A percentile compares a stretch with the other conserved stretches of the same genome.
Evolutionary conservation across 2,113 vertebrate species (phyloP).

Genomic region (Pluvialis apricaria): DNA sequence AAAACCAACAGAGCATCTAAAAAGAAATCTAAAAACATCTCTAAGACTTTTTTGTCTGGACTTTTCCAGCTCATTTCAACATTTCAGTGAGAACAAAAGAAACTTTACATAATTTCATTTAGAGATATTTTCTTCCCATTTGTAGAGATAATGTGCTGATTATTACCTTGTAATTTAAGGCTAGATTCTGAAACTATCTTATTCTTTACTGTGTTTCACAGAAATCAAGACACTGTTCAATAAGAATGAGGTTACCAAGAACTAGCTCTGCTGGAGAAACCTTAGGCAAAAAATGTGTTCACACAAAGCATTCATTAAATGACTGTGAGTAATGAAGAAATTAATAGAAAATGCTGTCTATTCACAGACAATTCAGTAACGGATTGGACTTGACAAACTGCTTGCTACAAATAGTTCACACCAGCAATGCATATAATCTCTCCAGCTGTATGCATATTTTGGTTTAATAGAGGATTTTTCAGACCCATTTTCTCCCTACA

Average conservation of each 20-base stretch:
- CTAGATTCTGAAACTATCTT: background rate
- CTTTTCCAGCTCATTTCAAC: background rate
- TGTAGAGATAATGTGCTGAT: background rate
- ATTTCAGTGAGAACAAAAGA: background rate
- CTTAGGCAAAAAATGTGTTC: background rate
- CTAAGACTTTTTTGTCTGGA: background rate
- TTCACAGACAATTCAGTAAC: background rate
- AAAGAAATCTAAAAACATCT: background rate
- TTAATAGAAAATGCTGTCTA: slow-evolving; percentile 7
- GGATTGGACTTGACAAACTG: background rate
- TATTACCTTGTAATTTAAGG: background rate
- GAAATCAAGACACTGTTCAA: background rate
- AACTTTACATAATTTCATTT: background rate
- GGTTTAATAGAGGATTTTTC: background rate
- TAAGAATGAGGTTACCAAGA: background rate
- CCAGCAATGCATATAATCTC: background rate
- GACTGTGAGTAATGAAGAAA: slow-evolving; percentile 17
- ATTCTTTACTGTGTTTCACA: background rate
- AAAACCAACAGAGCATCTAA: background rate
- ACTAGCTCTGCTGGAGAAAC: background rate
- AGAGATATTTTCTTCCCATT: background rate
- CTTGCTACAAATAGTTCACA: background rate
- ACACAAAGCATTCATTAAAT: slow-evolving; percentile 22
- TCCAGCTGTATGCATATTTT: background rate
- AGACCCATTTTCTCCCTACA: slow-evolving; percentile 21